Conservation (phyloP, 2,888 invertebrate species). For the Lasioglossum lativentre region DNA sequence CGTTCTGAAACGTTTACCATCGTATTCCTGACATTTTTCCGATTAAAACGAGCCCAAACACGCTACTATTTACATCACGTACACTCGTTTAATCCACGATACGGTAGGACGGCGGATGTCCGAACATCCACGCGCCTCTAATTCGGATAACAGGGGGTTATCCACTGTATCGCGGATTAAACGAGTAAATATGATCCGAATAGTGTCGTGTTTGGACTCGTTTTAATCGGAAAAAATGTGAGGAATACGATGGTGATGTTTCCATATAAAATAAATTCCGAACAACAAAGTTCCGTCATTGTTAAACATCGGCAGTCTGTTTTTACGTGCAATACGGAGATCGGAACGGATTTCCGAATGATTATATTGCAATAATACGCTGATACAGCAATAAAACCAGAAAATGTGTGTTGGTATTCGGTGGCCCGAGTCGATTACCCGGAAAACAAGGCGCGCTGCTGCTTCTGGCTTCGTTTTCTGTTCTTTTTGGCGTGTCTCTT, state of each 20-base stretch:
- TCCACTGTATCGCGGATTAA: neutral
- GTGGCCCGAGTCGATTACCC: neutral
- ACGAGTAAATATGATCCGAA: neutral
- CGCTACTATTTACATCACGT: neutral
- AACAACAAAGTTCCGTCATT: neutral
- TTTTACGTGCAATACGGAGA: neutral
- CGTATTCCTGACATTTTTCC: neutral
- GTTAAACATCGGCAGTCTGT: neutral
- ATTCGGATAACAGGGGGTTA: neutral
- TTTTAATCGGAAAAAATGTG: neutral
- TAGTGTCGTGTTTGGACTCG: neutral
- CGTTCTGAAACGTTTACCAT: neutral
- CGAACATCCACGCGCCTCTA: neutral
- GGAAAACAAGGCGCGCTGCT: neutral
- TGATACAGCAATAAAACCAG: neutral
- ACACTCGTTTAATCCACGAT: neutral
- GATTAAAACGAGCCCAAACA: neutral
- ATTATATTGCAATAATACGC: neutral
- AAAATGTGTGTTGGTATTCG: neutral
- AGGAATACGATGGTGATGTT: neutral
- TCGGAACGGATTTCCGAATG: neutral
- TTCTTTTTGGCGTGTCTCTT: neutral
- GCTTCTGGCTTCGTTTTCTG: constrained; percentile 1
- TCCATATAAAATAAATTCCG: neutral
- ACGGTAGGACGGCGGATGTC: neutral